Conservation (phyloP, 2,113 vertebrate species). For the Macquaria ambigua region DNA sequence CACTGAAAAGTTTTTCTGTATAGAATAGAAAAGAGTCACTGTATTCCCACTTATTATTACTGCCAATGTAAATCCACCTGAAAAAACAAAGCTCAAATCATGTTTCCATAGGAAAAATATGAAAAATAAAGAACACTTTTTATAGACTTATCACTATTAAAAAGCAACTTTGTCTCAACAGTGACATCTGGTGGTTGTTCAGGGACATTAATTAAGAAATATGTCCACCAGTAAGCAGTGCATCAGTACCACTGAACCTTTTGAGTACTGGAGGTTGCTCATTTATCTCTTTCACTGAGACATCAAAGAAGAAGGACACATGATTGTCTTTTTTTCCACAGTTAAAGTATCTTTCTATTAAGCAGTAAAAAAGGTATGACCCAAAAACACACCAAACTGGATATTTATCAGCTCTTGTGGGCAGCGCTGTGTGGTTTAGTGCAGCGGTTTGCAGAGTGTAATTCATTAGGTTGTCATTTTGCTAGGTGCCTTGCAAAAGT, state of each 20-base stretch:
- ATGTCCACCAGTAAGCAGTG: not conserved
- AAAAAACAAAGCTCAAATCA: not conserved
- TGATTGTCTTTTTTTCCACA: too few relatives aligned
- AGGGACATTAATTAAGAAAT: not conserved
- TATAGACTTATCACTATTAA: fast-evolving
- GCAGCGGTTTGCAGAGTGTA: too few relatives aligned
- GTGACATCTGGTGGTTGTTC: conserved; percentile 39
- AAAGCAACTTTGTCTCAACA: not conserved
- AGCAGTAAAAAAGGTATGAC: too few relatives aligned
- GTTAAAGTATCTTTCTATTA: too few relatives aligned
- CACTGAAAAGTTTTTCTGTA: not conserved
- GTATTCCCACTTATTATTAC: not conserved
- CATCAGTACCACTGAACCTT: not conserved
- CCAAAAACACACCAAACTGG: too few relatives aligned
- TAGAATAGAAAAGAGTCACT: not conserved
- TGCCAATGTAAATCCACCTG: not conserved
- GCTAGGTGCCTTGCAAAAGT: too few relatives aligned
- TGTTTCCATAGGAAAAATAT: not conserved
- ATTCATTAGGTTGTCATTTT: too few relatives aligned
- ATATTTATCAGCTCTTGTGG: too few relatives aligned
- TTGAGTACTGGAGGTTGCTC: not conserved
- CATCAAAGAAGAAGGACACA: not conserved
- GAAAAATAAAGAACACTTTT: too few relatives aligned
- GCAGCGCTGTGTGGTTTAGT: too few relatives aligned
- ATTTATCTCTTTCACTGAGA: not conserved